Percentiles rank a stretch among this genome's conserved stretches.
Evolutionary conservation across 2,797 vertebrate species (phyloP).

Genomic region (Thamnophis elegans): DNA sequence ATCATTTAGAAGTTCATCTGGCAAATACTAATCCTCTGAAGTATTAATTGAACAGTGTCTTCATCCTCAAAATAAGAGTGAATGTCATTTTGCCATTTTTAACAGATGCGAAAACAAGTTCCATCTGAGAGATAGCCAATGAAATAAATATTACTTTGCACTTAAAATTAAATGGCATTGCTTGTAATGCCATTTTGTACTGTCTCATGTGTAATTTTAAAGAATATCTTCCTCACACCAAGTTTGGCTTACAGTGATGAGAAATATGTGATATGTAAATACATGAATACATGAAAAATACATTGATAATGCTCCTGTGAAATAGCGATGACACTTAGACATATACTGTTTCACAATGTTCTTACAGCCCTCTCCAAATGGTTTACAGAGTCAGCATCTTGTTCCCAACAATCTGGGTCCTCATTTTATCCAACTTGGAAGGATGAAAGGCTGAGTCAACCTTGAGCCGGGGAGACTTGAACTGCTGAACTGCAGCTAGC

Average conservation of each 20-base stretch:
- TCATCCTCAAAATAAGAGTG: neutral
- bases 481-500: no score
- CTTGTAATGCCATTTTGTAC: neutral
- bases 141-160: conserved; percentile 10
- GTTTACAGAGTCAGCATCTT: no score
- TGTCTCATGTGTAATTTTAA: conserved; percentile 2
- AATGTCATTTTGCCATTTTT: neutral
- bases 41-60: neutral
- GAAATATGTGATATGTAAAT: neutral
- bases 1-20: neutral
- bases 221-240: neutral
- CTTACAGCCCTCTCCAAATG: no score
- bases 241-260: neutral
- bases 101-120: conserved; percentile 23
- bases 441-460: no score
- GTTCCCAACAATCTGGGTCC: no score
- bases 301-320: neutral
- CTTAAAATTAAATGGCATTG: neutral
- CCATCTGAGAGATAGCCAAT: neutral
- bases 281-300: neutral
- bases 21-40: neutral
- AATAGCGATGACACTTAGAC: neutral
- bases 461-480: no score
- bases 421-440: no score
- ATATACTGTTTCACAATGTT: no score